A percentile compares a stretch with the other conserved stretches of the same genome.
These are phyloP conservation scores for Synergus gifuensis DNA, from an alignment of 2,888 invertebrate species.

Conservation along the genomic window DNA sequence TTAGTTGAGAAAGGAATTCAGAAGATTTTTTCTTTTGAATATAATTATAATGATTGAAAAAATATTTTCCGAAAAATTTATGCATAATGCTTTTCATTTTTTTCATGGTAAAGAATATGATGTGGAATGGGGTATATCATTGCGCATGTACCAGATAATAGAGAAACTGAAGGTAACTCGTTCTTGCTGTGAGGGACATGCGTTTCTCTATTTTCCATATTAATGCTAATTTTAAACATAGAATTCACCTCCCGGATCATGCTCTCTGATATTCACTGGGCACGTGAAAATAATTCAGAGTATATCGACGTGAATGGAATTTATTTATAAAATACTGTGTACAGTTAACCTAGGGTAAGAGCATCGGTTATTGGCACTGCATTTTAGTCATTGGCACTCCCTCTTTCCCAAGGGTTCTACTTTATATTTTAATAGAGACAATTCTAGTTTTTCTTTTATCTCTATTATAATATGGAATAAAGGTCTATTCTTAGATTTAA, in stretches of 20 bases:
- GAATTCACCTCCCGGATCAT: slow-evolving; percentile 55
- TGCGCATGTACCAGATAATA: slow-evolving; percentile 8
- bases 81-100: not conserved
- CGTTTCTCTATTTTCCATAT: slow-evolving; percentile 64
- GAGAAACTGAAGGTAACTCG: slow-evolving; percentile 11
- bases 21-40: not conserved
- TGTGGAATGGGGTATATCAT: not conserved
- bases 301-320: slow-evolving; percentile 9
- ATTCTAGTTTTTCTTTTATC: too few species aligned
- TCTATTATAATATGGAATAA: too few species aligned
- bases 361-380: too few species aligned
- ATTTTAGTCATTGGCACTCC: too few species aligned
- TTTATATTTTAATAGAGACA: too few species aligned
- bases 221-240: slow-evolving; percentile 73
- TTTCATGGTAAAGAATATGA: slow-evolving; percentile 9
- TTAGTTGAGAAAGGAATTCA: too few species aligned
- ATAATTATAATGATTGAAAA: not conserved
- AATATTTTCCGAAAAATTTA: not conserved
- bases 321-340: not conserved
- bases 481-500: slow-evolving; percentile 18
- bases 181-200: slow-evolving; percentile 37
- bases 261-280: slow-evolving; percentile 34
- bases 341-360: not conserved
- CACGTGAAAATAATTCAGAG: slow-evolving; percentile 24
- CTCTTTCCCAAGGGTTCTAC: too few species aligned